A percentile compares a stretch with the other conserved stretches of the same genome.
Evolutionary conservation across 2,797 vertebrate species (phyloP).

Genomic region (Gorsachius magnificus): DNA sequence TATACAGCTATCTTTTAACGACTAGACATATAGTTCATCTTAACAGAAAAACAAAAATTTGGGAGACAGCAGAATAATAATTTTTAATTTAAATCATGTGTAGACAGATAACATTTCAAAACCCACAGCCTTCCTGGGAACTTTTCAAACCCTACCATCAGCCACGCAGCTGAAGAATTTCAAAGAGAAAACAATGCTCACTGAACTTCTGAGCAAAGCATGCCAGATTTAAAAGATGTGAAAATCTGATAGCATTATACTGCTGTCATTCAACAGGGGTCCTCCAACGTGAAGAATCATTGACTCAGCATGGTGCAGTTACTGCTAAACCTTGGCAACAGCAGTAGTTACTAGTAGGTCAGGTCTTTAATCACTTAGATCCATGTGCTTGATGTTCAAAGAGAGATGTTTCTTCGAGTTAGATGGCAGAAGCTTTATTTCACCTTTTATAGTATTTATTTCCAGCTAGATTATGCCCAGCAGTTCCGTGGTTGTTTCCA

Average conservation of each 20-base stretch:
- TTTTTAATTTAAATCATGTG: neutral
- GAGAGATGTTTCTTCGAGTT: neutral
- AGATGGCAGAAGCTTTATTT: neutral
- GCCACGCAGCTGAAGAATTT: slow-evolving; percentile 29
- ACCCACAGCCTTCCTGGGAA: neutral
- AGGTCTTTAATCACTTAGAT: neutral
- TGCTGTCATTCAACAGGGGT: slow-evolving; percentile 4
- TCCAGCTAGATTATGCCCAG: neutral
- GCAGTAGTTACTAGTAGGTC: neutral
- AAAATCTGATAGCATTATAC: slow-evolving; percentile 31
- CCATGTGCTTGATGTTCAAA: neutral
- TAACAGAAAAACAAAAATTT: neutral
- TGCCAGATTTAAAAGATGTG: slow-evolving; percentile 24
- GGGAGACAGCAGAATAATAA: neutral
- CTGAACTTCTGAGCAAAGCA: slow-evolving; percentile 44
- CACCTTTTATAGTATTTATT: neutral
- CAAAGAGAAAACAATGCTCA: slow-evolving; percentile 38
- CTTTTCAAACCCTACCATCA: neutral
- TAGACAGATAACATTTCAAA: neutral
- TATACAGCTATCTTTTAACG: neutral
- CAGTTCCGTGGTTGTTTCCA: neutral
- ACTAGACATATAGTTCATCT: neutral
- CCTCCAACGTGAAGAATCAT: neutral
- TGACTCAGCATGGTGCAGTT: slow-evolving; percentile 1
- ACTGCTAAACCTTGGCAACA: slow-evolving; percentile 4